Evolutionary conservation across 2,113 vertebrate species (phyloP), one percentile per base, ranked within the genome.

Genomic region (Buteo buteo): DNA sequence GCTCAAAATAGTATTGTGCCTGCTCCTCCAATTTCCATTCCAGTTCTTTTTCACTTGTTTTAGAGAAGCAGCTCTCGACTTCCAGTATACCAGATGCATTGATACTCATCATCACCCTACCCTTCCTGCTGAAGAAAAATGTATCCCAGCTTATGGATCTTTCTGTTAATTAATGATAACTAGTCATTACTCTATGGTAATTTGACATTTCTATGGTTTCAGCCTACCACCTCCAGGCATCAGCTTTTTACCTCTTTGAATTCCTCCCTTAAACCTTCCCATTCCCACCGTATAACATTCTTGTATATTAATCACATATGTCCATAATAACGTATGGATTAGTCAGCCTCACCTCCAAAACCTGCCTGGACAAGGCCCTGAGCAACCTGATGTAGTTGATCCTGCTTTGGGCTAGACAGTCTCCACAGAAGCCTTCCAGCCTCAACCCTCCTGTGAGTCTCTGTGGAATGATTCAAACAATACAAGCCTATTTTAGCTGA

Each of bases 291-390:
- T 15, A 17, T 36, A 76, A 25, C 12, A 6, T 6, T 59, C 8
- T 16, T 26, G 21, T 52, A 31, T 12, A 0, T 69, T 61, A 50
- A 65, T 50, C 44, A 36, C 6, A 0, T 15, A 13, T 24, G 22
- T 59, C 42, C 40, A 19, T 50, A 73, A 40, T 25, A n/a, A 58
- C 3, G 0, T 7, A 32, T 2, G 40, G 28, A 40, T 80, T 93
- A 64, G 50, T 67, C 29, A 47, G 50, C 40, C 7, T 92, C 34
- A 24, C 17, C 13, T 76, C 88, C 44, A 54, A 88, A 83, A 70
- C 15, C 20, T 40, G 58, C 14, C 38, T 76, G 47, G 26, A 44
- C 0, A 0, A 81, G 29, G n/a, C 42, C 54, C n/a, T 38, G n/a
- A 82, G 29, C 8, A 71, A 32, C 19, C 26, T 77, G 59, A 14